Base-by-base conservation (phyloP, 2,888 invertebrate genomes). In the Oligia fasciuncula region DNA sequence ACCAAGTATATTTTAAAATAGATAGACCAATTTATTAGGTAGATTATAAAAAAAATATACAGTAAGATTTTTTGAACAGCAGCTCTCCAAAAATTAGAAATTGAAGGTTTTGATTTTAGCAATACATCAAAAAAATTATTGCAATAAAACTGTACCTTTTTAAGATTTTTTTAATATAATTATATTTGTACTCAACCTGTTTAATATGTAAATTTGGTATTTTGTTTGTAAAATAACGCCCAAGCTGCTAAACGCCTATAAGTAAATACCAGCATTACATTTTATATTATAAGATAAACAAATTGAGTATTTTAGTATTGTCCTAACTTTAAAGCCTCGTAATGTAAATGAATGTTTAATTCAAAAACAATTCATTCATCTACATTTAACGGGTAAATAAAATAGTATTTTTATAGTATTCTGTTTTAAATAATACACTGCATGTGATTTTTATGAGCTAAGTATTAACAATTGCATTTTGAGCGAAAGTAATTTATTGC, bases 1-100 rank as follows among this genome's bases (percentile, higher is more conserved):
- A 69, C 19, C 69, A 74, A 29, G 29, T 74, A 23, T 57, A 29
- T 68, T 67, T 67, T 51, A 3, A 6, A 51, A n/a, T n/a, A 51
- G 2, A 66, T 49, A 1, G 29, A 23, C 29, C 14, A 23, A 29
- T 29, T 57, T 57, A 57, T 60, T 60, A 60, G 9, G 35, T 13
- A 60, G n/a, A 60, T 60, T 60, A 60, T 60, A n/a, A 60, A 13
- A 29, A 66, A 67, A 43, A 23, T 29, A n/a, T n/a, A 43, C n/a
- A n/a, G 9, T 6, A 17, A 9, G 0, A n/a, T 60, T 68, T 46
- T 68, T 68, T 11, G 2, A 46, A 68, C 9, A 68, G 9, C 29
- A 29, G 60, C 60, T 60, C n/a, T 19, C 46, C 19, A 19, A 29
- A 49, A 19, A 68, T 19, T 11, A 5, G n/a, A 46, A 2, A 14